These are phyloP conservation scores for Parnassius mnemosyne DNA, from an alignment of 2,888 invertebrate species.

Conservation along the genomic window DNA sequence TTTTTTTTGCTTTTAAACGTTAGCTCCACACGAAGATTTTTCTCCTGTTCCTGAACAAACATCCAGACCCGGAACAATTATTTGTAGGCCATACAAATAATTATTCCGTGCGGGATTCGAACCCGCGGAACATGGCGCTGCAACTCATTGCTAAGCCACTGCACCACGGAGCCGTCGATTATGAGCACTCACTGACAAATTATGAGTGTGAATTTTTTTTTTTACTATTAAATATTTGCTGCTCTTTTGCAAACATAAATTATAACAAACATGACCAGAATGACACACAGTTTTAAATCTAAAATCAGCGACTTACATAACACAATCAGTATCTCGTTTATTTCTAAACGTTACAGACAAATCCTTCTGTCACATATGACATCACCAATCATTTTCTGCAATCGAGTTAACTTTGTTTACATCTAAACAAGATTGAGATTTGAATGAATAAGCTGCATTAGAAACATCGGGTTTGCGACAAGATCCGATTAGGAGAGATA, in stretches of 20 bases:
- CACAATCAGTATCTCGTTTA: slow-evolving; percentile 74
- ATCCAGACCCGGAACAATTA: too few relatives aligned
- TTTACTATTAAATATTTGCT: too few relatives aligned
- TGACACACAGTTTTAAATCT: slow-evolving; percentile 53
- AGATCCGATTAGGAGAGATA: slow-evolving; percentile 73
- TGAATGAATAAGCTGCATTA: slow-evolving; percentile 21
- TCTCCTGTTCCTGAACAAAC: too few relatives aligned
- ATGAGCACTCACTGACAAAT: too few relatives aligned
- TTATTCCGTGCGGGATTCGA: too few relatives aligned
- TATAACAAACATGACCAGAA: slow-evolving; percentile 45
- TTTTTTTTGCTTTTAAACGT: too few relatives aligned
- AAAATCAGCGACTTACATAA: slow-evolving; percentile 66
- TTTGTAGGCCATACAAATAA: too few relatives aligned
- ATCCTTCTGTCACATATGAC: slow-evolving; percentile 68
- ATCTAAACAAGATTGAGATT: slow-evolving; percentile 38
- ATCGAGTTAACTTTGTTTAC: slow-evolving; percentile 25
- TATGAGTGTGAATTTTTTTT: too few relatives aligned
- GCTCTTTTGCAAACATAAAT: slow-evolving; percentile 25
- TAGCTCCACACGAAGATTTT: too few relatives aligned
- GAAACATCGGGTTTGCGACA: slow-evolving; percentile 39
- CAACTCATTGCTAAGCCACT: too few relatives aligned
- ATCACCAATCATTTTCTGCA: slow-evolving; percentile 36
- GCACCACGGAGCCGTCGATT: too few relatives aligned
- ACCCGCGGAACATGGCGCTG: too few relatives aligned
- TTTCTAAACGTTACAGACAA: slow-evolving; percentile 72